Base-by-base conservation (phyloP, 2,888 invertebrate genomes). In the Torymus aiolomorphi region DNA sequence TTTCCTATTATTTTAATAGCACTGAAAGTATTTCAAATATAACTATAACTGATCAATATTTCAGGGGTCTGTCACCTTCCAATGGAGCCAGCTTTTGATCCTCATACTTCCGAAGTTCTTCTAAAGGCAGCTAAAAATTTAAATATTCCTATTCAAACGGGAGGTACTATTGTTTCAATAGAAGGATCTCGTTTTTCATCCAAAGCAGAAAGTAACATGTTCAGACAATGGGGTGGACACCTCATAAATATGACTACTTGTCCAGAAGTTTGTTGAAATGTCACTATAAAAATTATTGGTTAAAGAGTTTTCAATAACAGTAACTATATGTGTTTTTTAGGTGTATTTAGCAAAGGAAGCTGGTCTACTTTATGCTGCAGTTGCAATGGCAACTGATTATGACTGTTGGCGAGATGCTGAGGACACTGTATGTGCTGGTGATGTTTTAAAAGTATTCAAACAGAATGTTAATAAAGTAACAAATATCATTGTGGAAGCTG, bases 171-270 rank as follows among this genome's bases (percentile, higher is more conserved):
- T 84, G 93, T 97, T 0, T 94, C 94, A 2, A 95, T 98, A 85
- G 97, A 98, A 91, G 98, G 98, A 0, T 97, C 97, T 0, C 91
- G 97, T 69, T 99, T 97, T 90, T 98, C 98, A 0, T 96, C 96
- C 11, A 94, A 94, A 86, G 97, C 98, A 0, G 99, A 99, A 91
- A 98, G 98, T 88, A 92, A 94, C 79, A 93, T 98, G 92, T 97
- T 94, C 88, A 93, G 94, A 0, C 93, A 93, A 75, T 98, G 97
- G 97, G 97, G 97, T 67, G 97, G 96, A 0, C 94, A 97, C 89
- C 92, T 99, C 12, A 94, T 99, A 76, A 98, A 98, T 88, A 99
- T 99, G 99, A 99, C 99, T 0, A 95, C 96, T 13, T 96, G 97
- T 3, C 99, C 99, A 0, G 99, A 99, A 93, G 98, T 97, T 59